These are phyloP conservation scores for Echinarachnius parma DNA, from an alignment of 53 echinoderm and acorn worm species.

Conservation along the genomic window DNA sequence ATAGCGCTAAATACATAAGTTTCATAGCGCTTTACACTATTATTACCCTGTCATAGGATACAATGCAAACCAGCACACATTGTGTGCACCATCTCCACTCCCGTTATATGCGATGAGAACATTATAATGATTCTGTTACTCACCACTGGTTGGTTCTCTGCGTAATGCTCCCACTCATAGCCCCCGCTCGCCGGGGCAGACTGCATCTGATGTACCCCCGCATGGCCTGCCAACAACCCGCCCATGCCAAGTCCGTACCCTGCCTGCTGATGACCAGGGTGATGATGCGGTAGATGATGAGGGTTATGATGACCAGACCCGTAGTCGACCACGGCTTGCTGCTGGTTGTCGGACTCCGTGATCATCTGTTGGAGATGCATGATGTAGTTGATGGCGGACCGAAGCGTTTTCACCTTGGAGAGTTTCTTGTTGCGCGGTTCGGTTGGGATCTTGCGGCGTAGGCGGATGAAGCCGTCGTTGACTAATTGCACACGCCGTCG, in stretches of 20 bases:
- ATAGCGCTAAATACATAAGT: no score
- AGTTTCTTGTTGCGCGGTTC: constrained; percentile 97
- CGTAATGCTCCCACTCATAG: constrained; percentile 44
- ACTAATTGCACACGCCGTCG: constrained; percentile 92
- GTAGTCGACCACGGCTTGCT: constrained; percentile 69
- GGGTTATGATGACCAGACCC: constrained; percentile 15
- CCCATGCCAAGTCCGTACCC: constrained; percentile 35
- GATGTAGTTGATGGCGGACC: constrained; percentile 96
- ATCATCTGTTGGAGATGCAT: constrained; percentile 87
- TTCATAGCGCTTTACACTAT: no score
- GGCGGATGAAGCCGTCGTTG: constrained; percentile 96
- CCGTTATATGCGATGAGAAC: no score
- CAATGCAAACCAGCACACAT: no score
- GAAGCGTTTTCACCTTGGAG: constrained; percentile 94
- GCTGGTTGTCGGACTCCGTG: constrained; percentile 70
- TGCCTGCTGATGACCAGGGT: constrained; percentile 10
- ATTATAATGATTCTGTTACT: neutral
- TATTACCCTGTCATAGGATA: no score
- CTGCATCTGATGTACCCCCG: neutral
- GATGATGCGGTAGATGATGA: no score
- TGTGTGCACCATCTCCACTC: no score
- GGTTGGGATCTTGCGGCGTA: constrained; percentile 88
- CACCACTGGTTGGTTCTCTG: constrained; percentile 38
- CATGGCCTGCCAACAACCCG: constrained; percentile 13
- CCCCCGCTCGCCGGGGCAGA: constrained; percentile 9